Conservation (phyloP, 2,888 invertebrate genomes). For the Phortica magna region DNA sequence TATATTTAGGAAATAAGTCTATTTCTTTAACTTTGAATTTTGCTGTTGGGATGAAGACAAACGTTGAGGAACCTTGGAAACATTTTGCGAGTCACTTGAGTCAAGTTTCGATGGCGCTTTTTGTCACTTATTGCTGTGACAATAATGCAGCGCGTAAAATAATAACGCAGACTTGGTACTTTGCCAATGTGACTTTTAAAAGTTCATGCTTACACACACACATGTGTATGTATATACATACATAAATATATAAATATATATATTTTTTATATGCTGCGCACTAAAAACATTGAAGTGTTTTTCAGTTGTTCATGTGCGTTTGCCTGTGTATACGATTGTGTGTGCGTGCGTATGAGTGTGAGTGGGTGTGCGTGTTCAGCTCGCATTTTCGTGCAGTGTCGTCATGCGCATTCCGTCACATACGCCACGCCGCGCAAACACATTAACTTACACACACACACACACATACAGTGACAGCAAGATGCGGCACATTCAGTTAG, state of each 20-base stretch:
- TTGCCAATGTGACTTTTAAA: background rate
- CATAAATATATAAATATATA: too few species aligned
- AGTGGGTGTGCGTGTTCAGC: constrained; percentile 46
- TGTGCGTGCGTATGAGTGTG: background rate
- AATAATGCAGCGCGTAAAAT: background rate
- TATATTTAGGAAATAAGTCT: too few species aligned
- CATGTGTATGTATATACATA: too few species aligned
- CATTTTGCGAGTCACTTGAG: background rate
- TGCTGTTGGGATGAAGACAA: background rate
- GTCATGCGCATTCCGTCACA: constrained; percentile 13
- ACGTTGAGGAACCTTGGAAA: background rate
- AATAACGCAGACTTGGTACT: background rate
- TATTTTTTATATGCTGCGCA: too few species aligned
- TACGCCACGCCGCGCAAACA: constrained; percentile 42
- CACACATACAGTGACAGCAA: background rate
- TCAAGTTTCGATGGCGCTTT: background rate
- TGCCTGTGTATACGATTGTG: constrained; percentile 14
- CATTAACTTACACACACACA: constrained; percentile 16
- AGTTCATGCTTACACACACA: too few species aligned
- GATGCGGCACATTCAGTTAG: too few species aligned
- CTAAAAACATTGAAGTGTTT: too few species aligned
- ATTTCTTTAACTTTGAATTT: too few species aligned
- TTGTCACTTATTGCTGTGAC: background rate
- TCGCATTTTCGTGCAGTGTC: constrained; percentile 38
- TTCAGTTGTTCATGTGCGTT: background rate